phyloP scores from a whole-genome alignment of 2,797 vertebrate genomes.

The Etheostoma nigrum region DNA sequence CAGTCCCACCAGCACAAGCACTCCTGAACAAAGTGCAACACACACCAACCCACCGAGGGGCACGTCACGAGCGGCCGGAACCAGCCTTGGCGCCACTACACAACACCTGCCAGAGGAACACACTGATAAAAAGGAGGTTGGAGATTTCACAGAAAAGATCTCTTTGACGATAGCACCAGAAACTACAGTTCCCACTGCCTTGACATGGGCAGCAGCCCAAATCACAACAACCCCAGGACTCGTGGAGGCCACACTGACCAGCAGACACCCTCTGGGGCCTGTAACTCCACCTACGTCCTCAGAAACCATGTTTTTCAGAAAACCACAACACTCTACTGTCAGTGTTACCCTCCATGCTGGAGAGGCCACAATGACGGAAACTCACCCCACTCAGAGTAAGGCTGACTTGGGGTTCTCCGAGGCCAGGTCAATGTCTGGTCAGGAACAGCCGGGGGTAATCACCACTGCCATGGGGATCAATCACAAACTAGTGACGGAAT shows the following conservation, averaged over 20 bases:
- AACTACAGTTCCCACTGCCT: slow-evolving; percentile 64
- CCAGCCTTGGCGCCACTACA: slow-evolving; percentile 42
- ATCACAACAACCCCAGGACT: slow-evolving; percentile 54
- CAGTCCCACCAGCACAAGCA: slow-evolving; percentile 60
- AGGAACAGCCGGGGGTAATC: slow-evolving; percentile 32
- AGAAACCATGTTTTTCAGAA: slow-evolving; percentile 39
- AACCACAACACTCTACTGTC: slow-evolving; percentile 17
- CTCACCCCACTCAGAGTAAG: slow-evolving; percentile 21
- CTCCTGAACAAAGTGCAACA: slow-evolving; percentile 60
- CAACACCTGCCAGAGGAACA: slow-evolving; percentile 46
- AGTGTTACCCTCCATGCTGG: slow-evolving; percentile 13
- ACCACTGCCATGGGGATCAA: slow-evolving; percentile 40
- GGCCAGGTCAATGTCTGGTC: slow-evolving; percentile 13
- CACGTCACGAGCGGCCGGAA: slow-evolving; percentile 23
- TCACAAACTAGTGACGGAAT: slow-evolving; percentile 42
- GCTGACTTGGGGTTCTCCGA: slow-evolving; percentile 19
- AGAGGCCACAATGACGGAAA: slow-evolving; percentile 27
- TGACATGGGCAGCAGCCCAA: slow-evolving; percentile 45
- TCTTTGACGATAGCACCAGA: slow-evolving; percentile 56
- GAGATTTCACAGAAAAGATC: slow-evolving; percentile 30
- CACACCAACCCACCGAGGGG: slow-evolving; percentile 50
- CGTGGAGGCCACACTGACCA: slow-evolving; percentile 41
- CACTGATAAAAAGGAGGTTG: slow-evolving; percentile 26
- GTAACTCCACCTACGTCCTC: slow-evolving; percentile 16
- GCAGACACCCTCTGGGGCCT: slow-evolving; percentile 19